Base-by-base conservation (phyloP, 2,113 vertebrate species). In the Dipodomys merriami region DNA sequence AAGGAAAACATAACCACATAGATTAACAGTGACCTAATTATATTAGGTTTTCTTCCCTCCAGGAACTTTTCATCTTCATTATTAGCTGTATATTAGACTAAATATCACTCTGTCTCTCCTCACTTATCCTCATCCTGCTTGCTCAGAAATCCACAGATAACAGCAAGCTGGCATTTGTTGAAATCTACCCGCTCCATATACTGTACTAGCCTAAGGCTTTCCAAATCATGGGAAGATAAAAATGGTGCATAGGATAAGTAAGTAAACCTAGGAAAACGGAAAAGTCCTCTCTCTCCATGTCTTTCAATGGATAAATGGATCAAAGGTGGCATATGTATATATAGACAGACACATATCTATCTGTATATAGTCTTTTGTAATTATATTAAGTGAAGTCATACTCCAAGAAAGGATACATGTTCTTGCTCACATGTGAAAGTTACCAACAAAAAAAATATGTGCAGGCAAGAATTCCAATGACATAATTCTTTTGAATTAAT, bases 21-120 rank as follows among this genome's bases (percentile, higher is more conserved):
- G 92, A 90, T 92, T 94, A 94, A 71, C 44, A 33, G 39, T 88
- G 92, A 91, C 88, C 94, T 94, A 85, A 92, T 93, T 91, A 91
- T 0, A 0, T 53, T 95, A 88, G 76, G 77, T 49, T 69, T 65
- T 64, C 76, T 60, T 93, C 67, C 71, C 76, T 46, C 30, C 6
- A 86, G 92, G 81, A 90, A 92, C 57, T 85, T 94, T 85, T 82
- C 60, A 10, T 27, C 44, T 92, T 88, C 79, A 90, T 90, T 92
- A 94, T 92, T 80, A 90, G 49, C 76, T 79, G 67, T 46, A n/a
- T 89, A 71, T 4, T 71, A 46, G 39, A 73, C 76, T 57, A 67
- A 80, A 72, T 79, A 79, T 49, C 86, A 71, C 6, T 39, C 73
- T 2, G 27, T 60, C 33, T 78, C 71, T 39, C 46, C 57, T 78